These are phyloP conservation scores for Paelopatides confundens DNA, from an alignment of 53 echinoderm and acorn worm species.

Conservation along the genomic window DNA sequence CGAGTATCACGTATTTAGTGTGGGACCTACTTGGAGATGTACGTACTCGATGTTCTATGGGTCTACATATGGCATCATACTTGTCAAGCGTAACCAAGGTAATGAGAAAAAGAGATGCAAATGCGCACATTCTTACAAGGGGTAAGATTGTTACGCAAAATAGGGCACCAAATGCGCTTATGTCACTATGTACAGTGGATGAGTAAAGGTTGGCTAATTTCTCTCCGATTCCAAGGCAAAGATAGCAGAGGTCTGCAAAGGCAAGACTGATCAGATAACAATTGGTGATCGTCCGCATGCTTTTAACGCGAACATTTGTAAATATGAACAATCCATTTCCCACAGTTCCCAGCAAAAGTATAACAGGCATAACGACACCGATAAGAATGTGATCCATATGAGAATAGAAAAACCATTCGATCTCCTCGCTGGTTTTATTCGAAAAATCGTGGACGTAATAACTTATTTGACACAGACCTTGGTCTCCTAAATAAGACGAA, in stretches of 20 bases:
- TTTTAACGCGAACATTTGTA: neutral
- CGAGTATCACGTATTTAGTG: slow-evolving; percentile 19
- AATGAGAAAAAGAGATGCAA: slow-evolving; percentile 47
- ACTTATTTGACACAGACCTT: neutral
- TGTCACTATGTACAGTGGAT: slow-evolving; percentile 31
- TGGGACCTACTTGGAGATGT: slow-evolving; percentile 20
- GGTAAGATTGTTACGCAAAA: slow-evolving; percentile 39
- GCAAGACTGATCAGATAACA: slow-evolving; percentile 52
- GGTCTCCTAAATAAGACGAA: neutral
- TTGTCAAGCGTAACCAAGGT: slow-evolving; percentile 47
- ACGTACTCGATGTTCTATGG: slow-evolving; percentile 1
- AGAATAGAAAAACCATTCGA: slow-evolving; percentile 41
- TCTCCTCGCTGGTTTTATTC: neutral
- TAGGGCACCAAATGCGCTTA: slow-evolving; percentile 6
- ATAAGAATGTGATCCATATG: slow-evolving; percentile 32
- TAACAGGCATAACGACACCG: slow-evolving; percentile 47
- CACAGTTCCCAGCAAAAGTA: slow-evolving; percentile 5
- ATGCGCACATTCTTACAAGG: slow-evolving; percentile 23
- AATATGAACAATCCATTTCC: slow-evolving; percentile 51
- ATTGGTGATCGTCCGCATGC: slow-evolving; percentile 52
- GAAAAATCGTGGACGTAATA: slow-evolving; percentile 25
- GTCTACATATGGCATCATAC: slow-evolving; percentile 53
- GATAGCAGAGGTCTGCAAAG: slow-evolving; percentile 12
- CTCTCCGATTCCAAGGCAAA: slow-evolving; percentile 38
- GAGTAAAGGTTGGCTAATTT: slow-evolving; percentile 30